Conservation (phyloP, 2,113 vertebrate species). For the Anolis carolinensis region DNA sequence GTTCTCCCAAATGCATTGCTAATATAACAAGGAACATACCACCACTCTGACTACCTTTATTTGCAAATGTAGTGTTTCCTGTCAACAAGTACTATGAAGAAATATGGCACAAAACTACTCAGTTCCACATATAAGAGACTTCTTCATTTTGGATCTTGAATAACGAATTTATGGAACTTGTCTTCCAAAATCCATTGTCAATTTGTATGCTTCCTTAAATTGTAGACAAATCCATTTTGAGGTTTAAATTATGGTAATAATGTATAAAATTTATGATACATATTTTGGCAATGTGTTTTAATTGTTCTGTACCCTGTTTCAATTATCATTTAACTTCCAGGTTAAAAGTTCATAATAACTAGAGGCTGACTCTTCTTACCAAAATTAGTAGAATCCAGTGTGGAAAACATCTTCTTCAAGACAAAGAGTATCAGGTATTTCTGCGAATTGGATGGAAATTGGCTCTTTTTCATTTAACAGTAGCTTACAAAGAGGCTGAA, state of each 20-base stretch:
- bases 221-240: background rate
- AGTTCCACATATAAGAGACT: background rate
- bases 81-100: background rate
- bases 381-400: background rate
- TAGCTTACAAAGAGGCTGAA: slow-evolving; percentile 1
- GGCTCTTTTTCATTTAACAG: background rate
- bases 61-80: background rate
- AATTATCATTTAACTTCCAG: background rate
- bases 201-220: background rate
- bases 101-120: background rate
- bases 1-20: background rate
- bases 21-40: background rate
- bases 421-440: background rate
- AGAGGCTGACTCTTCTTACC: background rate
- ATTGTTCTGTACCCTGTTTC: too few species aligned
- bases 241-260: background rate
- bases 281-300: too few species aligned
- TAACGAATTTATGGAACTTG: background rate
- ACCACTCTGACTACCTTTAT: background rate
- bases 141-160: background rate
- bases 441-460: background rate
- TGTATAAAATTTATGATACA: too few species aligned
- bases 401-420: background rate
- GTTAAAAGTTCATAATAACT: background rate
- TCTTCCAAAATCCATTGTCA: background rate